Base-by-base conservation (phyloP, 2,113 vertebrate species). In the Ammodramus savannarum region DNA sequence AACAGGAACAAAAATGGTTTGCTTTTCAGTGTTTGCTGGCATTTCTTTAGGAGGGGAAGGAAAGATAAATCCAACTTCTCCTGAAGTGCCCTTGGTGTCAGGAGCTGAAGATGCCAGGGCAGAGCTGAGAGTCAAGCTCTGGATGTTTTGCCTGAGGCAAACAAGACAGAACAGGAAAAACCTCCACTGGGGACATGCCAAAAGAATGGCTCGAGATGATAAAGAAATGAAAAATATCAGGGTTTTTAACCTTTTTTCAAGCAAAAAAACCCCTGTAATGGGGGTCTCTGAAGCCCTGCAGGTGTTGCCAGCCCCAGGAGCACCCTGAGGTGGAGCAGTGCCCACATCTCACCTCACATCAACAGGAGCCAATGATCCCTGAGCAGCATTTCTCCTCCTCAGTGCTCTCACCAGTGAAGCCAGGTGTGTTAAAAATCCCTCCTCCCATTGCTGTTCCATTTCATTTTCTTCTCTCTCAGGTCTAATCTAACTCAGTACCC, bases 191-290 rank as follows among this genome's bases (percentile, higher is more conserved):
- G 48, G 49, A 55, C 7, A 11, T 5, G 7, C 4, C 36, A 57
- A 77, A 43, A 63, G 63, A 77, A 63, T 6, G 29, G 32, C 77
- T 87, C 3, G 4, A 63, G 34, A 36, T 34, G 32, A 49, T 10
- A 81, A 62, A 67, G 65, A 69, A 88, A 76, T 8, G 1, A 32
- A 82, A 72, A 90, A 79, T 27, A 39, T 15, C 46, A 10, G 21
- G 21, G 10, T 0, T 41, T 58, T 2, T 36, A 5, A 31, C 3
- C 2, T 34, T 36, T 46, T 61, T 39, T 34, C 3, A 2, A 58
- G 25, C 16, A 59, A 34, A 20, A 16, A 48, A 22, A 19, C 17
- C 4, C 1, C 18, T 51, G 7, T 17, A 66, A 23, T 44, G 13
- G 38, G 59, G 66, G 13, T 54, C 8, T 59, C 62, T 75, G 27